phyloP scores from a whole-genome alignment of 1,140 invertebrate genomes.

The Sarcophaga peregrina region DNA sequence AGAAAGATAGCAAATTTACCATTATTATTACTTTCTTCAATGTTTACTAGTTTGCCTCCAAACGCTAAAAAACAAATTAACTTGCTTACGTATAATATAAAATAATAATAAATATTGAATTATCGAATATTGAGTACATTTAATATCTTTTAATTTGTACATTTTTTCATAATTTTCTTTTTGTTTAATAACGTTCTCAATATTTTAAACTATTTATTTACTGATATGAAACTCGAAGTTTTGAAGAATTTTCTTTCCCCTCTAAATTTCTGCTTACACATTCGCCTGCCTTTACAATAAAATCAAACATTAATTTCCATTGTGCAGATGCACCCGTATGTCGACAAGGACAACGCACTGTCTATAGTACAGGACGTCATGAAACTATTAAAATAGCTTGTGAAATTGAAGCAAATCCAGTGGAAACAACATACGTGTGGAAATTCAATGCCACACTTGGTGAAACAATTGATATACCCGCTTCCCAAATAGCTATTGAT shows the following conservation, averaged over 20 bases:
- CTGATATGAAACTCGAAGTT: not conserved
- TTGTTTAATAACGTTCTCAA: too few relatives aligned
- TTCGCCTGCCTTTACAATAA: not conserved
- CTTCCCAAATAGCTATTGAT: conserved; percentile 71
- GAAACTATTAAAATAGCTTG: conserved; percentile 82
- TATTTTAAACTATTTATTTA: not conserved
- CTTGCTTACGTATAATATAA: too few relatives aligned
- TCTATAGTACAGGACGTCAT: conserved; percentile 81
- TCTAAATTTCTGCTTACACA: not conserved
- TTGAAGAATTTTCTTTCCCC: not conserved
- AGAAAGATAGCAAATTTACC: too few relatives aligned
- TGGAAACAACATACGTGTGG: conserved; percentile 78
- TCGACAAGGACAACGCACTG: conserved; percentile 73
- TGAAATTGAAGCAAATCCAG: conserved; percentile 86
- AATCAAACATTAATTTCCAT: not conserved
- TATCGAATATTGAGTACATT: too few relatives aligned
- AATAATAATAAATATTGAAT: too few relatives aligned
- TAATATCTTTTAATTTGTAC: too few relatives aligned
- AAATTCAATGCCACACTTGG: conserved; percentile 81
- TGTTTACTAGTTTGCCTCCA: too few relatives aligned
- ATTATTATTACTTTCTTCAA: too few relatives aligned
- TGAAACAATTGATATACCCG: conserved; percentile 75
- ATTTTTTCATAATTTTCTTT: too few relatives aligned
- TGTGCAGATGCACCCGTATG: conserved; percentile 78
- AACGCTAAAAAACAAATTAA: too few relatives aligned